These are phyloP conservation scores for Phortica variegata DNA, from an alignment of 1,140 invertebrate species.

Conservation along the genomic window DNA sequence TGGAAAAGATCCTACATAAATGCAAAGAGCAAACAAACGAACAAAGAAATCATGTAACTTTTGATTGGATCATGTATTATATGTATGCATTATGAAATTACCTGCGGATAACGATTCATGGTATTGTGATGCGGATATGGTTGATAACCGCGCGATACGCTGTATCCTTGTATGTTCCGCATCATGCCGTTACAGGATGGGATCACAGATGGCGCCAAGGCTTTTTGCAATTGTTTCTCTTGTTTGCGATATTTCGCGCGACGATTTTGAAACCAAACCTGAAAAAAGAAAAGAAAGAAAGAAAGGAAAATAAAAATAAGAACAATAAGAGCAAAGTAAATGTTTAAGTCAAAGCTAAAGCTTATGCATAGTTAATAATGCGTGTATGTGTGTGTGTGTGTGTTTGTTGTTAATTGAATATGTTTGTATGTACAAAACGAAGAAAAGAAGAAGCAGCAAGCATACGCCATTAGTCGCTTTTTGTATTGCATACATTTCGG, in stretches of 20 bases:
- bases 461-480: no score
- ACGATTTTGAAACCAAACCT: conserved; percentile 89
- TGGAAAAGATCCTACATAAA: conserved; percentile 61
- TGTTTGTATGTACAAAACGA: no score
- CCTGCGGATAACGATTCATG: conserved; percentile 94
- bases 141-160: conserved; percentile 79
- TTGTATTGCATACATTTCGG: no score
- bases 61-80: not conserved
- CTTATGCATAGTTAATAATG: no score
- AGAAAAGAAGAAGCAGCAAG: no score
- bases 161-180: conserved; percentile 94
- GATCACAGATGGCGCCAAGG: conserved; percentile 83
- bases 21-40: conserved; percentile 2
- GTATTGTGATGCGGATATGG: conserved; percentile 90
- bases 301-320: not conserved
- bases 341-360: no score
- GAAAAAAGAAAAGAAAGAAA: conserved; percentile 13
- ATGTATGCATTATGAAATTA: conserved; percentile 43
- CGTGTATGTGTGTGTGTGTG: no score
- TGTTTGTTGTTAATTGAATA: no score
- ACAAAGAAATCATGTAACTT: not conserved
- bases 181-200: conserved; percentile 94
- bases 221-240: conserved; percentile 96
- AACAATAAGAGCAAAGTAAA: not conserved
- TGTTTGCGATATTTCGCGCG: conserved; percentile 97